Percentiles rank a stretch among this genome's conserved stretches.
These are phyloP conservation scores for Scaptomyza cyrtandrae DNA, from an alignment of 2,888 invertebrate species.

Conservation along the genomic window DNA sequence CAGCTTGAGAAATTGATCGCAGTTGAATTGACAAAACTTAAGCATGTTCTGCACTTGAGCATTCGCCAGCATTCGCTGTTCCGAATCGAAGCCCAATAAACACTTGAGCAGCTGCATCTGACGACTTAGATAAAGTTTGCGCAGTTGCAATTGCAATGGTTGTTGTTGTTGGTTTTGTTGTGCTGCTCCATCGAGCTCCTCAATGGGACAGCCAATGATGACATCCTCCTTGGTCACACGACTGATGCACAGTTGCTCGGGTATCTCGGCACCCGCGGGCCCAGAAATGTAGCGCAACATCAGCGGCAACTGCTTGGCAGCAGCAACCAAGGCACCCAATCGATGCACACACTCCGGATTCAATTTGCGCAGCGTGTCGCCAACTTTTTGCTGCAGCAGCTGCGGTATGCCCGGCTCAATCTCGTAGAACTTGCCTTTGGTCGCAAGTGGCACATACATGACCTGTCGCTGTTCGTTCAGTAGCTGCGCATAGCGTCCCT, in stretches of 20 bases:
- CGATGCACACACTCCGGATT: slow-evolving; percentile 84
- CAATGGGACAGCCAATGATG: slow-evolving; percentile 86
- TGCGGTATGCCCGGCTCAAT: slow-evolving; percentile 87
- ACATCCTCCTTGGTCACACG: slow-evolving; percentile 82
- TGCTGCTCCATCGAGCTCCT: slow-evolving; percentile 84
- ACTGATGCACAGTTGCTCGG: slow-evolving; percentile 82
- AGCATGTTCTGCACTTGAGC: slow-evolving; percentile 84
- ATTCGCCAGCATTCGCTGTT: slow-evolving; percentile 84
- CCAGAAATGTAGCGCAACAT: slow-evolving; percentile 83
- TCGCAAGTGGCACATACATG: slow-evolving; percentile 90
- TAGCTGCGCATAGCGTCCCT: slow-evolving; percentile 89
- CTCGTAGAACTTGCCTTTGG: slow-evolving; percentile 90
- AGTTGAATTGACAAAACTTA: slow-evolving; percentile 84
- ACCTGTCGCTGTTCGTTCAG: slow-evolving; percentile 90
- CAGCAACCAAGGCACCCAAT: slow-evolving; percentile 79
- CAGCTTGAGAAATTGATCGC: slow-evolving; percentile 83
- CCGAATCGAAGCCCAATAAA: slow-evolving; percentile 83
- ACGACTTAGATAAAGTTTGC: slow-evolving; percentile 85
- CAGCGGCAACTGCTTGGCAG: slow-evolving; percentile 80
- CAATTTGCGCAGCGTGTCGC: slow-evolving; percentile 77
- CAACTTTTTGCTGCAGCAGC: slow-evolving; percentile 82
- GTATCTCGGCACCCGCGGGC: slow-evolving; percentile 80
- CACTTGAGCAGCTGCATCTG: slow-evolving; percentile 83
- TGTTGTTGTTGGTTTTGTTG: slow-evolving; percentile 16
- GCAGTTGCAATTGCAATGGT: slow-evolving; percentile 83